Evolutionary conservation across 1,140 invertebrate genomes (phyloP).

Genomic region (Amyelois transitella): DNA sequence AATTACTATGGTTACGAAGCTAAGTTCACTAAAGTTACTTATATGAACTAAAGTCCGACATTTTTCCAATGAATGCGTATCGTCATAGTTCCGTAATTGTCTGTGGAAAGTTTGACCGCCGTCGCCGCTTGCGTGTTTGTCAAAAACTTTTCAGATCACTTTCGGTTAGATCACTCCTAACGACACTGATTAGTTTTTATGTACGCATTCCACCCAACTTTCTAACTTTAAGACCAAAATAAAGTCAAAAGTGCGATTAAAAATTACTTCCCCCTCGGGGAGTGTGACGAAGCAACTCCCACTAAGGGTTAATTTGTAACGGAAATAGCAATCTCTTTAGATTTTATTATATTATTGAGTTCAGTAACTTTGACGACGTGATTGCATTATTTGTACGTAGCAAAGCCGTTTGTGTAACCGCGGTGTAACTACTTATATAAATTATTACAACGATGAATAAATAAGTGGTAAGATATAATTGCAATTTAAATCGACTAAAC

Average conservation of each 20-base stretch:
- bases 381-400: not conserved
- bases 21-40: no score
- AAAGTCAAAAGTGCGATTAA: conserved; percentile 12
- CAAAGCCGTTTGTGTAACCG: no score
- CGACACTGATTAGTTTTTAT: conserved; percentile 53
- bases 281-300: not conserved
- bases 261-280: conserved; percentile 11
- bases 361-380: not conserved
- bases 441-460: no score
- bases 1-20: no score
- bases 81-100: conserved; percentile 43
- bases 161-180: conserved; percentile 41
- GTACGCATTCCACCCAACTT: conserved; percentile 30
- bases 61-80: conserved; percentile 5
- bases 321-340: not conserved
- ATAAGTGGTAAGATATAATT: no score
- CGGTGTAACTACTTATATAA: no score
- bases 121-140: conserved; percentile 37
- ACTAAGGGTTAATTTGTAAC: conserved; percentile 1
- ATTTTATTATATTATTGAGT: not conserved
- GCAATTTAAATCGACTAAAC: no score
- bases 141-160: conserved; percentile 37
- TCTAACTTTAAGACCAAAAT: conserved; percentile 28
- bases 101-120: conserved; percentile 20
- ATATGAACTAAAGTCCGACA: no score